phyloP scores from a whole-genome alignment of 2,113 vertebrate species.

The Atrichornis clamosus region DNA sequence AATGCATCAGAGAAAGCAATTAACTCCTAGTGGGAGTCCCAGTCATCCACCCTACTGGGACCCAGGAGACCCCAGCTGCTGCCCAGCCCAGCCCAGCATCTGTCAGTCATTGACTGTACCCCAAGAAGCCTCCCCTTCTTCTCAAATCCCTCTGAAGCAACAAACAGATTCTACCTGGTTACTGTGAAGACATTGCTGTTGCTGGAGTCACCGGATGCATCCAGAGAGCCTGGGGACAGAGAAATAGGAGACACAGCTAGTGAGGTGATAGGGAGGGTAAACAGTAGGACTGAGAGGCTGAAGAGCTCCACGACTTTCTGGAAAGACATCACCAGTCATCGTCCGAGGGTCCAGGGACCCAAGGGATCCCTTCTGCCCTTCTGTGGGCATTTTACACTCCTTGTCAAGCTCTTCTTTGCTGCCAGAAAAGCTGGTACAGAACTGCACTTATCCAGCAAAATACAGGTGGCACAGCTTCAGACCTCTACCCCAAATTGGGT shows the following conservation, averaged over 20 bases:
- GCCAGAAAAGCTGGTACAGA: background rate
- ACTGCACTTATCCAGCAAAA: background rate
- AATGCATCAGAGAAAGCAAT: background rate
- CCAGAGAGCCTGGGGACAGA: conserved; percentile 71
- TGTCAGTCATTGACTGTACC: background rate
- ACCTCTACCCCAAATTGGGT: background rate
- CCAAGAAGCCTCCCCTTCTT: background rate
- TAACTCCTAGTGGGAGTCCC: background rate
- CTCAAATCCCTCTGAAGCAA: background rate
- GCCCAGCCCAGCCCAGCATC: background rate
- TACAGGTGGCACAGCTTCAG: background rate
- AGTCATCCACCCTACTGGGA: background rate
- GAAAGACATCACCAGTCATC: background rate
- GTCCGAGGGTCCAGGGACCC: background rate
- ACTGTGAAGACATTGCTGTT: conserved; percentile 79
- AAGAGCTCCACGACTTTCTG: background rate
- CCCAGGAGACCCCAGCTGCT: background rate
- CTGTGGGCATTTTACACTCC: background rate
- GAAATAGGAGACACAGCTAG: background rate
- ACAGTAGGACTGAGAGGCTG: background rate
- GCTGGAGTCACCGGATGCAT: conserved; percentile 79
- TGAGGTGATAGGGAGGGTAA: background rate
- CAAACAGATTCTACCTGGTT: conserved; percentile 61
- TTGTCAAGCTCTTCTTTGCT: background rate
- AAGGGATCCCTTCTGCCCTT: background rate